These are phyloP conservation scores for Clistopyga incitator DNA, from an alignment of 2,888 invertebrate genomes.

Conservation along the genomic window DNA sequence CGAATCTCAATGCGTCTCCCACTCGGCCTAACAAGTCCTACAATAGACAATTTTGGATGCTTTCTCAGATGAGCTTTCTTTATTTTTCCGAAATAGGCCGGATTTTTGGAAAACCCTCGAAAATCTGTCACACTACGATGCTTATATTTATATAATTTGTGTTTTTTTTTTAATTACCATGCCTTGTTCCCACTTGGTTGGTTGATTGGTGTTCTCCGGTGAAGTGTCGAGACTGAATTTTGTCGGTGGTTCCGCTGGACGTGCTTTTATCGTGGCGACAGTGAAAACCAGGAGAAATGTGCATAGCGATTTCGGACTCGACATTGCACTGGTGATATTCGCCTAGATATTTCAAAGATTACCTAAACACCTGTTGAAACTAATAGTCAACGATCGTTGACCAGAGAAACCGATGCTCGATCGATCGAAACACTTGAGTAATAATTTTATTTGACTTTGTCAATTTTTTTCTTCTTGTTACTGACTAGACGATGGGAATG, in stretches of 20 bases:
- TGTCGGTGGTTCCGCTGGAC: conserved; percentile 75
- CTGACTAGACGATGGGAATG: neutral
- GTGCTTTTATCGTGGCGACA: conserved; percentile 60
- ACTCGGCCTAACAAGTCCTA: conserved; percentile 81
- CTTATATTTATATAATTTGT: conserved; percentile 1
- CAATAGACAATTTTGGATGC: conserved; percentile 68
- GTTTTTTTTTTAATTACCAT: conserved; percentile 71
- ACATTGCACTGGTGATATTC: conserved; percentile 27
- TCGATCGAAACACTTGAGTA: neutral
- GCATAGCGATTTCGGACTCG: conserved; percentile 7
- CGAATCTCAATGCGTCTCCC: conserved; percentile 80
- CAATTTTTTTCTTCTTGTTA: neutral
- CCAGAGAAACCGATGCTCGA: neutral
- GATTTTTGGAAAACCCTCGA: neutral
- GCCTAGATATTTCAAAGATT: neutral
- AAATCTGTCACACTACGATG: neutral
- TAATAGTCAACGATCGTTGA: conserved; percentile 6
- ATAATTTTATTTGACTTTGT: neutral
- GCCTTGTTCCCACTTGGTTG: conserved; percentile 73
- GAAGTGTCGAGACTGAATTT: conserved; percentile 73
- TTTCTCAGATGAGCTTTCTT: conserved; percentile 39
- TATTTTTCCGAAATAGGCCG: neutral
- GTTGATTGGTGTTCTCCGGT: conserved; percentile 42
- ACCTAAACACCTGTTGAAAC: neutral
- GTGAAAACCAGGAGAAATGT: conserved; percentile 53